Evolutionary conservation across 2,888 invertebrate species (phyloP), one percentile per base, ranked within the genome.

Genomic region (Agonum fuliginosum): DNA sequence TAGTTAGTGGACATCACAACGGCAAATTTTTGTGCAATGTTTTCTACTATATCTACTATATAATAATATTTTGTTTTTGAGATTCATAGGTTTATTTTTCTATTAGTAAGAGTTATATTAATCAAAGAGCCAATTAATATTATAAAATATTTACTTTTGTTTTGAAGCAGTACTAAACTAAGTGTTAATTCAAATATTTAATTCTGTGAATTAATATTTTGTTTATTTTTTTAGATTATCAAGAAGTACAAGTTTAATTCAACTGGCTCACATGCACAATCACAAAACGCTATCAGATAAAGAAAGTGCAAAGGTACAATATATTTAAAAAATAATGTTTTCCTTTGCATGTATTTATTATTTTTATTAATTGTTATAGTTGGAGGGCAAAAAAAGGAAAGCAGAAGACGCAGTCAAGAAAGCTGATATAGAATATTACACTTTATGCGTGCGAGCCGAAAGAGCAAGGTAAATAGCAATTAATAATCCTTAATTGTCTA

Each of bases 361-460:
- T 3, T 46, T 46, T 8, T n/a, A 46, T 37, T 37, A 37, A 4
- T 10, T 43, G 77, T 83, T 84, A 24, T 79, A 97, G 90, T 87
- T 97, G 84, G 96, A 96, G 86, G 92, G 94, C 78, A 96, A 97
- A 84, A 93, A 96, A 83, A 91, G 93, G 81, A 97, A 97, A 87
- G 94, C 96, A 20, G 96, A 96, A 87, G 96, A 97, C 84, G 92
- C 95, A 2, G 94, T 97, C 30, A 94, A 95, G 84, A 95, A 97
- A 85, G 94, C 96, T 69, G 97, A 97, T 87, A 94, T 95, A 79
- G 97, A 97, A 84, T 98, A 97, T 87, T 97, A 97, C 84, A 95
- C 95, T 80, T 91, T 95, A 69, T 97, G 97, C 84, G 93, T 97
- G 80, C 91, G 96, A 82, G 95, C 97, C 27, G 98, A 98, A 88